phyloP scores from a whole-genome alignment of 2,797 vertebrate species.

The Thaleichthys pacificus region DNA sequence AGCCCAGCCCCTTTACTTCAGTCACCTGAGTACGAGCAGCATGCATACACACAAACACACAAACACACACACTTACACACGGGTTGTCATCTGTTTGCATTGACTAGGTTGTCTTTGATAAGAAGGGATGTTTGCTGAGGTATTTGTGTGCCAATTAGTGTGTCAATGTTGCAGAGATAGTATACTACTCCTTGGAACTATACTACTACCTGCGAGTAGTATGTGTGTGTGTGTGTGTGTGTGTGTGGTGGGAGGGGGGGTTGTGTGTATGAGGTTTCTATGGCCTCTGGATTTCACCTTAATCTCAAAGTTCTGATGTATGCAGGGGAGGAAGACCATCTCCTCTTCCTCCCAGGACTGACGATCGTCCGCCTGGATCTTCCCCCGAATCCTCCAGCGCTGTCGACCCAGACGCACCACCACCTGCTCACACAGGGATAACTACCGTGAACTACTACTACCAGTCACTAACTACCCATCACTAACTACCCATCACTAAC shows the following conservation, averaged over 20 bases:
- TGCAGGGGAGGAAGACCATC: slow-evolving; percentile 87
- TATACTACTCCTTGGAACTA: background rate
- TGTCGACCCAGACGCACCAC: slow-evolving; percentile 79
- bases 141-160: background rate
- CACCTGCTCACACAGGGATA: background rate
- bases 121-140: slow-evolving; percentile 8
- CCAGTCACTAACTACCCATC: too few species aligned
- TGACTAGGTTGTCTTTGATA: slow-evolving; percentile 20
- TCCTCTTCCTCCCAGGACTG: slow-evolving; percentile 94
- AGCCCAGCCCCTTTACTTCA: slow-evolving; percentile 89
- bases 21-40: slow-evolving; percentile 77
- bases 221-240: background rate
- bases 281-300: slow-evolving; percentile 76
- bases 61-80: slow-evolving; percentile 18
- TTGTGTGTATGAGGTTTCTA: background rate
- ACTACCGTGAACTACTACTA: too few species aligned
- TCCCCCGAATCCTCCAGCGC: slow-evolving; percentile 90
- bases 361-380: slow-evolving; percentile 87
- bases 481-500: too few species aligned
- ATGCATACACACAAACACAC: background rate
- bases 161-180: background rate
- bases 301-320: slow-evolving; percentile 91
- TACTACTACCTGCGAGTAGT: background rate
- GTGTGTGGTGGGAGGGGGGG: background rate
- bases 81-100: slow-evolving; percentile 22